Evolutionary conservation across 2,888 invertebrate genomes (phyloP), one percentile per base, ranked within the genome.

Genomic region (Platycheirus rosarum): DNA sequence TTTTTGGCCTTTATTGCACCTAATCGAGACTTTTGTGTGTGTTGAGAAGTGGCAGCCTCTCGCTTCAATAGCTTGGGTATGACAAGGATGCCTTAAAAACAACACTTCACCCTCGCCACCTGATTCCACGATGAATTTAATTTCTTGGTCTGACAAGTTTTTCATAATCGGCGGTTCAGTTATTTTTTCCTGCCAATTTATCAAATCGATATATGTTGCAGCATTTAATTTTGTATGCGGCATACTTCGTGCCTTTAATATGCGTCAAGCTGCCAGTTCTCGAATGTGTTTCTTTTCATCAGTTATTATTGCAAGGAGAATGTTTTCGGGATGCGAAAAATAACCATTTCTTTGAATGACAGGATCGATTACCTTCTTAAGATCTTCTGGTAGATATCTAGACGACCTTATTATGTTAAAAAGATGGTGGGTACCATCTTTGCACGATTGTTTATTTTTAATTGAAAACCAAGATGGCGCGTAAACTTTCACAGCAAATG

Each of bases 391-490:
- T 4, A 23, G 23, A 23, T 23, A 23, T 23, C 23, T 23, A 6
- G 23, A 4, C 23, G 23, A 23, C 6, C 6, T 23, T 23, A 23
- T 23, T 23, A 23, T 23, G 6, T 23, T 23, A 6, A 23, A 23
- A 2, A 23, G 23, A 6, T 23, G 23, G 23, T 23, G 23, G 3
- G 23, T 4, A 23, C 3, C 23, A 23, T 23, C 2, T 23, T 23
- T 23, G 6, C 23, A 23, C 6, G 23, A 23, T 23, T 2, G 23
- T 23, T 23, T 23, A 6, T 35, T 55, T 55, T 55, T 55, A 5
- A 42, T 37, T 0, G 11, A 23, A 13, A 57, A 57, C 57, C 40
- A 57, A 57, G 14, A 23, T 57, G 26, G 42, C 20, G 40, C 57
- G 9, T 42, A 57, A 26, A 26, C 42, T 13, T 23, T 42, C 0